phyloP scores from a whole-genome alignment of 2,113 vertebrate genomes.

The Platysternon megacephalum region DNA sequence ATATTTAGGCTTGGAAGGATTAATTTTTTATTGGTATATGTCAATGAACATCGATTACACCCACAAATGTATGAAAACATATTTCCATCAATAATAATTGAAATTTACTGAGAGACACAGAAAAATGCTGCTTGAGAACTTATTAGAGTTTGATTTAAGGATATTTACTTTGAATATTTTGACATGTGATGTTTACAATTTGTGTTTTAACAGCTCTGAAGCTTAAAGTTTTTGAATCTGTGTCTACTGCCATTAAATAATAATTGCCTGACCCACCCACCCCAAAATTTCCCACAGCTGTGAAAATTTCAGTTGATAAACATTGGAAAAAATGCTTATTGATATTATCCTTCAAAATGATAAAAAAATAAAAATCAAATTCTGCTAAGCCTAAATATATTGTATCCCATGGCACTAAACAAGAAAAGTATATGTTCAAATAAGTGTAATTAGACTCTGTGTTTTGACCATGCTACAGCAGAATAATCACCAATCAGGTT shows the following conservation, averaged over 20 bases:
- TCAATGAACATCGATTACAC: not conserved
- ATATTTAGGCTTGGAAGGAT: not conserved
- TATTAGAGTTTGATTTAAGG: not conserved
- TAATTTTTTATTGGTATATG: not conserved
- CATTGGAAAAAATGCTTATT: not conserved
- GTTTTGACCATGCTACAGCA: not conserved
- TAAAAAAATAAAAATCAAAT: not conserved
- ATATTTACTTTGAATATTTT: not conserved
- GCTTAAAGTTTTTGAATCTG: not conserved
- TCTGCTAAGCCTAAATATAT: not conserved
- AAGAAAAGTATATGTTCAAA: not conserved
- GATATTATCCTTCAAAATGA: not conserved
- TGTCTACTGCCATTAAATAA: not conserved
- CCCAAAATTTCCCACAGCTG: not conserved
- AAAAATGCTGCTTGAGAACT: not conserved
- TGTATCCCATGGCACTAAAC: conserved; percentile 9
- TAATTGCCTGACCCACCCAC: not conserved
- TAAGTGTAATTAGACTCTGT: not conserved
- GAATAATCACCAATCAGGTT: not conserved
- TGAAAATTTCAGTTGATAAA: not conserved
- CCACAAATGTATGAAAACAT: not conserved
- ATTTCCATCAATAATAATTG: not conserved
- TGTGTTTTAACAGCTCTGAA: not conserved
- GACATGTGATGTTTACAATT: not conserved
- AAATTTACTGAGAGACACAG: not conserved